A percentile compares a stretch with the other conserved stretches of the same genome.
Evolutionary conservation across 2,888 invertebrate genomes (phyloP).

Genomic region (Bibio marci): DNA sequence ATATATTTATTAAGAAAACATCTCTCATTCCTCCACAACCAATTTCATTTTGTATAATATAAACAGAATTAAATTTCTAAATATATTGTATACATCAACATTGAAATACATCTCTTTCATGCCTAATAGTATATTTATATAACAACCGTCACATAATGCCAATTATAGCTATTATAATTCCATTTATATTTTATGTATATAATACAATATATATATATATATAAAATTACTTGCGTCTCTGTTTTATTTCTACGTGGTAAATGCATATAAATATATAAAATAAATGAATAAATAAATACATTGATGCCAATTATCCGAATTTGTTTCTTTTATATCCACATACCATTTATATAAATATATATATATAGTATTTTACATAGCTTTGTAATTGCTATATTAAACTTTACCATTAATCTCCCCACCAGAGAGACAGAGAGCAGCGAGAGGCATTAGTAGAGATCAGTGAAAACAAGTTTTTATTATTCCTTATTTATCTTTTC

Average conservation of each 20-base stretch:
- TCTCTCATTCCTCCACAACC: not conserved
- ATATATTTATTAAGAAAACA: too few species aligned
- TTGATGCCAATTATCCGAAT: slow-evolving; percentile 1
- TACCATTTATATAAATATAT: too few species aligned
- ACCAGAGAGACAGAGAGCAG: not conserved
- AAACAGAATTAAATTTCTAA: too few species aligned
- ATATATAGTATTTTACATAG: too few species aligned
- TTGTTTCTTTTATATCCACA: too few species aligned
- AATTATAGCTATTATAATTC: slow-evolving; percentile 1
- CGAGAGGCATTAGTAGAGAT: not conserved
- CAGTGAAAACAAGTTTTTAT: too few species aligned
- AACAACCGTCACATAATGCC: slow-evolving; percentile 1
- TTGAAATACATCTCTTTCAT: slow-evolving; percentile 1
- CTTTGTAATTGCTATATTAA: slow-evolving; percentile 1
- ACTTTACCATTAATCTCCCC: not conserved
- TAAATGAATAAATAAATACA: too few species aligned
- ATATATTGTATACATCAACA: too few species aligned
- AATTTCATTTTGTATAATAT: not conserved
- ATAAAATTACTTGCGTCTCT: not conserved
- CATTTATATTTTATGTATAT: too few species aligned
- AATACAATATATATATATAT: too few species aligned
- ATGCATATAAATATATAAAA: not conserved
- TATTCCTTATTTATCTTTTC: too few species aligned
- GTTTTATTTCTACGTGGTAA: not conserved
- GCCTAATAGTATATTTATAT: not conserved